Evolutionary conservation across 2,888 invertebrate genomes (phyloP), one percentile per base, ranked within the genome.

Genomic region (Diachrysia chrysitis): DNA sequence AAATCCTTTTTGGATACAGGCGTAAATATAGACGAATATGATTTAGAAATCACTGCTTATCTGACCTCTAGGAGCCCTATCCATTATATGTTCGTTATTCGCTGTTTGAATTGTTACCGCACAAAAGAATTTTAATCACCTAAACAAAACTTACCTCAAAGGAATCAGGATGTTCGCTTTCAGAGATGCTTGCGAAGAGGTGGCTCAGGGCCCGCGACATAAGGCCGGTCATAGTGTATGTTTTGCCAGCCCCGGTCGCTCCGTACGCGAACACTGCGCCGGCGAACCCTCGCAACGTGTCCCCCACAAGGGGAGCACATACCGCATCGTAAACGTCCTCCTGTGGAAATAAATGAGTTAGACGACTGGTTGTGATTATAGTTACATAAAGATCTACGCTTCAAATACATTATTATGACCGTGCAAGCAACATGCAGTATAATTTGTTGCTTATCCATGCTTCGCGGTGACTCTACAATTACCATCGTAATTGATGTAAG

Each of bases 261-360:
- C 98, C 98, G 88, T 99, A 99, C 0, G 99, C 99, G 92, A 99
- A 99, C 29, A 99, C 99, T 0, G 99, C 99, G 0, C 98, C 99
- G 85, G 99, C 99, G 88, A 98, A 98, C 0, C 99, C 99, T 69
- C 95, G 96, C 32, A 99, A 95, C 0, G 99, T 98, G 85, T 98
- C 98, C 54, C 97, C 97, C 1, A 99, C 98, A 19, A 99, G 95
- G 19, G 97, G 96, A 61, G 97, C 97, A 25, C 99, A 98, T 0
- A 99, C 98, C 6, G 97, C 96, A 70, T 97, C 97, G 92, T 99
- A 99, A 0, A 99, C 98, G 60, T 97, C 97, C 86, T 97, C 97
- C 95, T 95, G 71, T 64, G 0, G 32, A 32, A 32, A 32, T 10
- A 10, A 10, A 32, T 10, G 2, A 25, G 32, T 32, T 6, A 32